Conservation (phyloP, 2,888 invertebrate species). For the Heliconius erato region DNA sequence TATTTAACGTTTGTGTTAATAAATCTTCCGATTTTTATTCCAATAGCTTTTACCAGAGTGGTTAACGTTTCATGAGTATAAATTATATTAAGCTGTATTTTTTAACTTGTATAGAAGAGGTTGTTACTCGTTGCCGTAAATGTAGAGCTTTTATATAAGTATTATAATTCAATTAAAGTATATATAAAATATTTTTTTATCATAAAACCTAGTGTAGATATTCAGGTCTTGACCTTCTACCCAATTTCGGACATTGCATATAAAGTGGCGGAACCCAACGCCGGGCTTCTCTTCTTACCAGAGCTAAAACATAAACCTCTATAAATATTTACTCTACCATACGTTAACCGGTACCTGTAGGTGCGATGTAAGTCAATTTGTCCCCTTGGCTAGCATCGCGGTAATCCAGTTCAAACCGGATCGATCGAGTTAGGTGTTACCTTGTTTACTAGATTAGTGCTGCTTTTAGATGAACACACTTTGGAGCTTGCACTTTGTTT, state of each 20-base stretch:
- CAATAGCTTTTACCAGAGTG: background rate
- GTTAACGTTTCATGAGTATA: background rate
- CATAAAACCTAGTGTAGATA: too few species aligned
- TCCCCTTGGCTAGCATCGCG: slow-evolving; percentile 62
- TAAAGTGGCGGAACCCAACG: too few species aligned
- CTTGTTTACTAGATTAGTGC: slow-evolving; percentile 67
- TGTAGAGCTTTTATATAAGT: background rate
- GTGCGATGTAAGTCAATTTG: slow-evolving; percentile 76
- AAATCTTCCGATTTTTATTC: background rate
- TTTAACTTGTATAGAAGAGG: background rate
- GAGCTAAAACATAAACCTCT: slow-evolving; percentile 30
- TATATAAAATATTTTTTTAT: too few species aligned
- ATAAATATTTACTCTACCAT: slow-evolving; percentile 45
- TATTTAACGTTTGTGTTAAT: background rate
- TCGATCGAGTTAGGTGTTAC: slow-evolving; percentile 69
- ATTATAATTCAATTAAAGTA: background rate
- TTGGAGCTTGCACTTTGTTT: background rate
- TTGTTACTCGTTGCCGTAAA: background rate
- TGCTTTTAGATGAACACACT: slow-evolving; percentile 44
- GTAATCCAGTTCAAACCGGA: slow-evolving; percentile 73
- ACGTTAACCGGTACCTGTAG: slow-evolving; percentile 60
- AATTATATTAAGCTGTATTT: background rate
- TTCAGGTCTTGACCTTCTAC: too few species aligned
- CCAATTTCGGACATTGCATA: too few species aligned
- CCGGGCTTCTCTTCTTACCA: too few species aligned